Percentiles rank a stretch among this genome's conserved stretches.
Evolutionary conservation across 1,140 invertebrate species (phyloP).

Genomic region (Eriosoma lanigerum): DNA sequence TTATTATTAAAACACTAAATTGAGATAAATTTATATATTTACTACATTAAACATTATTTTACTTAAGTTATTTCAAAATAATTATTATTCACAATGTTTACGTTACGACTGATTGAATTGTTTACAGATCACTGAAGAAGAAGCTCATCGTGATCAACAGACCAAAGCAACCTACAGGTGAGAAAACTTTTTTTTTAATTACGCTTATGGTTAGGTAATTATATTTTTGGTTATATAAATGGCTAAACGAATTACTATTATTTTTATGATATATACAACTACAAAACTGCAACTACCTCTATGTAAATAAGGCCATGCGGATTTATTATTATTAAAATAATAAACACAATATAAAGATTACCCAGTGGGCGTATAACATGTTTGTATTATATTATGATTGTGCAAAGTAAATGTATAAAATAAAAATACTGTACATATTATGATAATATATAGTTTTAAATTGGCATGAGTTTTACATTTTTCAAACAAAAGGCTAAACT

Average conservation of each 20-base stretch:
- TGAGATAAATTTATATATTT: too few relatives aligned
- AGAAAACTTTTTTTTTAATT: slow-evolving; percentile 24
- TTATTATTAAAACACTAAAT: too few relatives aligned
- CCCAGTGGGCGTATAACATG: neutral
- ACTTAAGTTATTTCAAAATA: slow-evolving; percentile 19
- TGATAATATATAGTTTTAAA: slow-evolving; percentile 16
- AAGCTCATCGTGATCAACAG: slow-evolving; percentile 49
- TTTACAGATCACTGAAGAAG: slow-evolving; percentile 51
- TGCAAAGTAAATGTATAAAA: slow-evolving; percentile 15
- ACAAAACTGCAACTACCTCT: slow-evolving; percentile 34
- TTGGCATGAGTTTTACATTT: slow-evolving; percentile 29
- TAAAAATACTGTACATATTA: slow-evolving; percentile 4
- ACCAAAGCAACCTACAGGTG: slow-evolving; percentile 50
- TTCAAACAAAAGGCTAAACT: slow-evolving; percentile 1
- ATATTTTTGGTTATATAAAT: slow-evolving; percentile 28
- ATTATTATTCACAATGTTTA: neutral
- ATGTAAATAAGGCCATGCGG: slow-evolving; percentile 49
- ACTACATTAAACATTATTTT: neutral
- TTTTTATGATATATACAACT: slow-evolving; percentile 31
- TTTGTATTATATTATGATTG: slow-evolving; percentile 12
- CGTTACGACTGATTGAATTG: neutral
- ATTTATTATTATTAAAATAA: slow-evolving; percentile 43
- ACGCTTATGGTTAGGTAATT: slow-evolving; percentile 45
- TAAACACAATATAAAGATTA: neutral
- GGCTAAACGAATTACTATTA: slow-evolving; percentile 43